Conservation (phyloP, 2,113 vertebrate genomes). For the Microtus oregoni region DNA sequence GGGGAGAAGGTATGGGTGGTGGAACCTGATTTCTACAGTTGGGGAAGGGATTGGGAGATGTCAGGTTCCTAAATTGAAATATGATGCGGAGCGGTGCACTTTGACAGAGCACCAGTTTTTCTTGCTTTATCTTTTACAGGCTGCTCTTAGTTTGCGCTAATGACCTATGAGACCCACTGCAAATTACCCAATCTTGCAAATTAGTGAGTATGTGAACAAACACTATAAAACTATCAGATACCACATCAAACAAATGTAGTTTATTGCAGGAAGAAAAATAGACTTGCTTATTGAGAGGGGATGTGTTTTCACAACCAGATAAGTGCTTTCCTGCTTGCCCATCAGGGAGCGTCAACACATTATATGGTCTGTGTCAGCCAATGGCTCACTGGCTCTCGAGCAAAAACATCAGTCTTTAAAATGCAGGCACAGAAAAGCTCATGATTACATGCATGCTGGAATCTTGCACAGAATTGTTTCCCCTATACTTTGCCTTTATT, state of each 20-base stretch:
- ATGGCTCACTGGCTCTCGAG: conserved; percentile 66
- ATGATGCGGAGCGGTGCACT: conserved; percentile 10
- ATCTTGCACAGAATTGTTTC: conserved; percentile 46
- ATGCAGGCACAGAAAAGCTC: conserved; percentile 63
- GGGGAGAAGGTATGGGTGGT: background rate
- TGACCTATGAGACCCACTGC: conserved; percentile 80
- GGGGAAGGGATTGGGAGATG: conserved; percentile 15
- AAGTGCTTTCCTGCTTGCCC: conserved; percentile 75
- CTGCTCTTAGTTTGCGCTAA: conserved; percentile 79
- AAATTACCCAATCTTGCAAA: conserved; percentile 83
- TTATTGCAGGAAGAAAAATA: conserved; percentile 80
- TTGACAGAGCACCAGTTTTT: conserved; percentile 62
- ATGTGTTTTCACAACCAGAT: conserved; percentile 74
- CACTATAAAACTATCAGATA: conserved; percentile 81
- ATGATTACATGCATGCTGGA: conserved; percentile 58
- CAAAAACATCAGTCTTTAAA: conserved; percentile 73
- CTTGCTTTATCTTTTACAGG: conserved; percentile 79
- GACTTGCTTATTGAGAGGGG: conserved; percentile 75
- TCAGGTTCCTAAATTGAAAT: conserved; percentile 69
- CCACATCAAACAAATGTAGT: conserved; percentile 78
- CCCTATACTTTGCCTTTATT: conserved; percentile 54
- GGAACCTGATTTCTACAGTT: background rate
- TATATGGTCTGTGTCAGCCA: conserved; percentile 71
- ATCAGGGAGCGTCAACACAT: conserved; percentile 64
- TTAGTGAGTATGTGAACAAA: conserved; percentile 80